Evolutionary conservation across 2,888 invertebrate genomes (phyloP).

Genomic region (Toxonevra muliebris): DNA sequence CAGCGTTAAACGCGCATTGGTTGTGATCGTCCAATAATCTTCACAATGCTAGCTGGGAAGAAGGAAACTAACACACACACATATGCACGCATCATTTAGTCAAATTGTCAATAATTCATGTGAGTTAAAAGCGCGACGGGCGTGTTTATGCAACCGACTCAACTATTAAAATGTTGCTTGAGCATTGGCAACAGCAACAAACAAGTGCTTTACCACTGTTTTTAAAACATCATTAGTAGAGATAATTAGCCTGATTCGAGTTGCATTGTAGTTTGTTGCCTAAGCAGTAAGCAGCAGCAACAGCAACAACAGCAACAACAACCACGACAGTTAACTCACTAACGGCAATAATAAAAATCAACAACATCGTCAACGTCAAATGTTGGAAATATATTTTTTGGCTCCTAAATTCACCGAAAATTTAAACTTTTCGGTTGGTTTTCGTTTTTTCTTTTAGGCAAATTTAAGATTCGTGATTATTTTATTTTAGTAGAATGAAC

Average conservation of each 20-base stretch:
- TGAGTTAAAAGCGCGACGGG: conserved; percentile 39
- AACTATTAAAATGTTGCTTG: conserved; percentile 13
- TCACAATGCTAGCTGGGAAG: too few relatives aligned
- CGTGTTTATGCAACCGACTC: conserved; percentile 24
- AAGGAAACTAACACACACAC: too few relatives aligned
- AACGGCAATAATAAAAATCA: background rate
- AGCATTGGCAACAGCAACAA: conserved; percentile 23
- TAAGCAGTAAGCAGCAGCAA: conserved; percentile 30
- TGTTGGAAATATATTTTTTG: too few relatives aligned
- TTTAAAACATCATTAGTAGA: conserved; percentile 59
- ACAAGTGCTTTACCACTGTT: conserved; percentile 37
- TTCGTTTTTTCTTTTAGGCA: conserved; percentile 37
- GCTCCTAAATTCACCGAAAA: conserved; percentile 51
- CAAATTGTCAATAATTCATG: conserved; percentile 60
- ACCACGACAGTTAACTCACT: conserved; percentile 6
- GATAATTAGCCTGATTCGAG: conserved; percentile 56
- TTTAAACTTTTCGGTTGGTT: conserved; percentile 49
- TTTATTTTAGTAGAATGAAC: background rate
- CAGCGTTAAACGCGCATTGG: too few relatives aligned
- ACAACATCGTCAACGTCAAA: conserved; percentile 17
- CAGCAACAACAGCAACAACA: background rate
- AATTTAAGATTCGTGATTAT: conserved; percentile 58
- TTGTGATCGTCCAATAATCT: too few relatives aligned
- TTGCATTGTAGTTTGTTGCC: conserved; percentile 31
- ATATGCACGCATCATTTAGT: too few relatives aligned